Conservation (phyloP, 1,140 invertebrate species). For the Latrodectus geometricus region DNA sequence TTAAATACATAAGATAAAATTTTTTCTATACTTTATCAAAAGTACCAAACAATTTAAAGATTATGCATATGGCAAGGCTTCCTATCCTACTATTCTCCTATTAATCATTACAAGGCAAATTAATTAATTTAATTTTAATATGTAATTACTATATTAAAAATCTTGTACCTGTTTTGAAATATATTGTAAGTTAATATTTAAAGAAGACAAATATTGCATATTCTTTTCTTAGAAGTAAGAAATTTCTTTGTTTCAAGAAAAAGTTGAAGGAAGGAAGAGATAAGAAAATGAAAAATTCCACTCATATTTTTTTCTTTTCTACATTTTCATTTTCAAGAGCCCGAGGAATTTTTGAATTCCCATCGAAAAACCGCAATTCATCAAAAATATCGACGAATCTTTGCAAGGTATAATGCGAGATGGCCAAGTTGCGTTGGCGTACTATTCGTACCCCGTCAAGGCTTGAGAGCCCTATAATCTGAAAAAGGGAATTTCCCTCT, state of each 20-base stretch:
- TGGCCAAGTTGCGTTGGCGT: not conserved
- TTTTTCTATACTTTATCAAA: too few relatives aligned
- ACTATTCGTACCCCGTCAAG: not conserved
- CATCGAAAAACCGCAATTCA: slow-evolving; percentile 34
- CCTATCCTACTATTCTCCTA: too few relatives aligned
- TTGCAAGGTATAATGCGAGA: slow-evolving; percentile 35
- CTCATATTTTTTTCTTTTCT: slow-evolving; percentile 16
- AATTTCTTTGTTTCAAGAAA: slow-evolving; percentile 31
- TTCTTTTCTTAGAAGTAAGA: not conserved
- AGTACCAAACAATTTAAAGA: too few relatives aligned
- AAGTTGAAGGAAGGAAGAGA: not conserved
- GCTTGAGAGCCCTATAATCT: slow-evolving; percentile 26
- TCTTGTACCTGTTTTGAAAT: not conserved
- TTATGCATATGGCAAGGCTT: too few relatives aligned
- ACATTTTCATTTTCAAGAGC: not conserved
- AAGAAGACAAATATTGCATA: not conserved
- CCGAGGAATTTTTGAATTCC: slow-evolving; percentile 35
- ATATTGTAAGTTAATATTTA: not conserved
- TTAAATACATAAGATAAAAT: too few relatives aligned
- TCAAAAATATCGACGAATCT: slow-evolving; percentile 45
- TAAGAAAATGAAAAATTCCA: slow-evolving; percentile 11
- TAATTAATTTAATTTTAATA: too few relatives aligned
- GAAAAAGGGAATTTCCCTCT: slow-evolving; percentile 10
- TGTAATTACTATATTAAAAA: not conserved
- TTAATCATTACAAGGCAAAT: too few relatives aligned